These are phyloP conservation scores for Chrysemys picta DNA, from an alignment of 2,113 vertebrate genomes.

Conservation along the genomic window DNA sequence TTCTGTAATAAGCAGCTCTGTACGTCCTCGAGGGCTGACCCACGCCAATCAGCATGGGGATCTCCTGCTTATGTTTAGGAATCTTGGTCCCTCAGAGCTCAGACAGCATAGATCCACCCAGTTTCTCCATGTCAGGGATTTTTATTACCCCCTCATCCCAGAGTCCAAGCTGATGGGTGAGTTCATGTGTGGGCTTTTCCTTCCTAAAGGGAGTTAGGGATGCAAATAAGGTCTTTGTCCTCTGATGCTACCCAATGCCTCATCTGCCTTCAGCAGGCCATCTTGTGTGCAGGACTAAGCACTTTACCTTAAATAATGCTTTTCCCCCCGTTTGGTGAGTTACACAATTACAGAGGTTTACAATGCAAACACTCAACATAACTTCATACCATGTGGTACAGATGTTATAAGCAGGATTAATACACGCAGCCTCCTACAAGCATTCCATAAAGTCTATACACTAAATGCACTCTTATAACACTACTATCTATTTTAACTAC, in stretches of 20 bases:
- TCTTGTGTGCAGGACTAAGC: neutral
- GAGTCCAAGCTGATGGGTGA: neutral
- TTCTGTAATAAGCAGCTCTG: neutral
- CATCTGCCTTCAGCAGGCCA: neutral
- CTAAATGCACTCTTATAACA: neutral
- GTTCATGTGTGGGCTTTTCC: neutral
- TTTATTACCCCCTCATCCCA: neutral
- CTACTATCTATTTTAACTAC: neutral
- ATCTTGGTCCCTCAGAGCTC: neutral
- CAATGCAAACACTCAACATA: neutral
- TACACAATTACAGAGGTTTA: neutral
- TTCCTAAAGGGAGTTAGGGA: neutral
- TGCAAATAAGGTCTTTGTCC: neutral
- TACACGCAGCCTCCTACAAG: neutral
- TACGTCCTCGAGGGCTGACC: neutral
- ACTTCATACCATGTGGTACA: neutral
- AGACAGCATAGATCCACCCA: neutral
- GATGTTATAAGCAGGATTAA: neutral
- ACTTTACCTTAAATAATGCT: neutral
- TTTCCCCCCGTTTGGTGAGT: neutral
- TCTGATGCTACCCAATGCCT: neutral
- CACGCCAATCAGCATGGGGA: neutral
- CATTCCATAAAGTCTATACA: neutral
- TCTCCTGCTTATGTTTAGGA: neutral
- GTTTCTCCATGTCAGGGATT: neutral